Conservation (phyloP, 2,113 vertebrate genomes). For the Mus musculus region GRCm39 chr7:91397501-91398000, state of each 20-base stretch:
- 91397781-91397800: neutral
- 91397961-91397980: neutral
- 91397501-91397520: too few species aligned
- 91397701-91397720: slow-evolving; percentile 3
- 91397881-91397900: neutral
- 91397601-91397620: too few species aligned
- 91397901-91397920: neutral
- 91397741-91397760: neutral
- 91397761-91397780: neutral
- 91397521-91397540: too few species aligned
- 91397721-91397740: neutral
- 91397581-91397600: too few species aligned
- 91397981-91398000: neutral
- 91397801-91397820: neutral
- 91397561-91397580: too few species aligned
- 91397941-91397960: neutral
- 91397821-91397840: neutral
- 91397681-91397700: slow-evolving; percentile 3
- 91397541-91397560: too few species aligned
- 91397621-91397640: too few species aligned
- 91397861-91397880: neutral
- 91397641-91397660: neutral
- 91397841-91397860: neutral
- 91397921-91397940: neutral
- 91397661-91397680: neutral